Evolutionary conservation across 2,797 vertebrate species (phyloP).

Genomic region (Pseudocheirus occidentalis): DNA sequence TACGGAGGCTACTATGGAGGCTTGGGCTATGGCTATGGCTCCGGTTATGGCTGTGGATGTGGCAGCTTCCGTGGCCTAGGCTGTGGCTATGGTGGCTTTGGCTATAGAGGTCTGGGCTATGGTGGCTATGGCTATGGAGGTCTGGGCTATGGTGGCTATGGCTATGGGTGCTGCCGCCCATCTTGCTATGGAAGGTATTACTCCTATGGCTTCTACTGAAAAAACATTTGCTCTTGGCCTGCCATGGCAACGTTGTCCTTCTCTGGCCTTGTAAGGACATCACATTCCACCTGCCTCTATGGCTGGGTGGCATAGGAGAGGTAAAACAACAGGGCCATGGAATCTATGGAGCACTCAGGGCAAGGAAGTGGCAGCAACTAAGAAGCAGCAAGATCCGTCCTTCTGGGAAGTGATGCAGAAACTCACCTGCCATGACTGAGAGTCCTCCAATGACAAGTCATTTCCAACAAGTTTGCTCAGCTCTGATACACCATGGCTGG

Average conservation of each 20-base stretch:
- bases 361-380: not conserved
- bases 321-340: no score
- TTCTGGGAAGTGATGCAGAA: no score
- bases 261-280: not conserved
- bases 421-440: no score
- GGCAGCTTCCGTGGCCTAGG: no score
- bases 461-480: no score
- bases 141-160: not conserved
- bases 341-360: no score
- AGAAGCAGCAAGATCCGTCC: no score
- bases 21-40: not conserved
- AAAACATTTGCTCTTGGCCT: not conserved
- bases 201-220: constrained; percentile 55
- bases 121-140: not conserved
- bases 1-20: not conserved
- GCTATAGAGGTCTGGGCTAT: not conserved
- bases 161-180: not conserved
- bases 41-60: not conserved
- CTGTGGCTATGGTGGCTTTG: not conserved
- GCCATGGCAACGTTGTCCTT: not conserved
- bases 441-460: no score
- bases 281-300: no score
- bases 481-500: not conserved
- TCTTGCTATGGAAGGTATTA: constrained; percentile 50
- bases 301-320: not conserved